These are phyloP conservation scores for Nyctalus aviator DNA, from an alignment of 2,797 vertebrate species.

Conservation along the genomic window DNA sequence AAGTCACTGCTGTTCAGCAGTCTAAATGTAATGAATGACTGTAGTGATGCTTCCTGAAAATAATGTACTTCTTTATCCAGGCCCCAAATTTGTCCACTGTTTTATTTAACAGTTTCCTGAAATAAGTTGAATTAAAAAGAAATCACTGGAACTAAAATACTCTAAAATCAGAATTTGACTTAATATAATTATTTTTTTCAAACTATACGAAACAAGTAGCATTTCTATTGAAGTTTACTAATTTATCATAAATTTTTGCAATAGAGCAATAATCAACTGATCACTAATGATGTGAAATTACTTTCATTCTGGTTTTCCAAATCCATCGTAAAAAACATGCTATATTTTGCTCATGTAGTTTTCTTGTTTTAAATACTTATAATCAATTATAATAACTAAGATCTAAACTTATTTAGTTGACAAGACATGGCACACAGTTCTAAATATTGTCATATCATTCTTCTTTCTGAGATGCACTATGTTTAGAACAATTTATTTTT, in stretches of 20 bases:
- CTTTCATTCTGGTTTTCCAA: conserved; percentile 79
- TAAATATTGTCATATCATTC: background rate
- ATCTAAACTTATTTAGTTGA: conserved; percentile 74
- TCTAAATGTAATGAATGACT: conserved; percentile 73
- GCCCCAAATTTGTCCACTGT: conserved; percentile 72
- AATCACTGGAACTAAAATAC: conserved; percentile 69
- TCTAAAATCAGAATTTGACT: conserved; percentile 74
- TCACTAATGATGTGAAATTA: conserved; percentile 12
- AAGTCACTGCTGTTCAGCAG: conserved; percentile 30
- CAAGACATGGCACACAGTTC: background rate
- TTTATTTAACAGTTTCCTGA: conserved; percentile 82
- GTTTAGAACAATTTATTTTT: background rate
- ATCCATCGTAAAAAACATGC: background rate
- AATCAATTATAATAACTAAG: conserved; percentile 64
- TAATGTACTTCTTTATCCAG: conserved; percentile 80
- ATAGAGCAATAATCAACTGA: conserved; percentile 69
- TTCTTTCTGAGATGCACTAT: background rate
- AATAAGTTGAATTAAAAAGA: conserved; percentile 80
- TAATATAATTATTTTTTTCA: conserved; percentile 74
- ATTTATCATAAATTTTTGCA: conserved; percentile 75
- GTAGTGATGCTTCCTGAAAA: conserved; percentile 76
- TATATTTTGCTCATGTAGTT: conserved; percentile 69
- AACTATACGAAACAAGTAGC: conserved; percentile 75
- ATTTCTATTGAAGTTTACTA: conserved; percentile 78
- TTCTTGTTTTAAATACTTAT: conserved; percentile 72